phyloP scores from a whole-genome alignment of 1,140 invertebrate genomes.

The Meloidogyne hapla region DNA sequence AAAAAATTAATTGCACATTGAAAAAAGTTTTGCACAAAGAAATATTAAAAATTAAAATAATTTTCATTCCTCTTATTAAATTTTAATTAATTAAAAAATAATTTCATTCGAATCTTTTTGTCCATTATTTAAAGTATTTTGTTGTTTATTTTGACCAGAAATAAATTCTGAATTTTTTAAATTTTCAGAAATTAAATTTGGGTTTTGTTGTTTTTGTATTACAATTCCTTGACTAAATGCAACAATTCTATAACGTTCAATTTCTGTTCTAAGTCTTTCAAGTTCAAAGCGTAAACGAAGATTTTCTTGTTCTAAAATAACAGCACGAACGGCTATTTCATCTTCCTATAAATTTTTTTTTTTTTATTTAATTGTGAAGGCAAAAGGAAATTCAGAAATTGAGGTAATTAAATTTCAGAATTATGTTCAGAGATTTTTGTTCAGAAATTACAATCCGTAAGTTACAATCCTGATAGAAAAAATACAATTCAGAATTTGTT shows the following conservation, averaged over 20 bases:
- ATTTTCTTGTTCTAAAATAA: slow-evolving; percentile 81
- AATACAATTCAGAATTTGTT: no score
- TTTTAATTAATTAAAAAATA: no score
- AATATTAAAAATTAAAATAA: no score
- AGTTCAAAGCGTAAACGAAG: slow-evolving; percentile 71
- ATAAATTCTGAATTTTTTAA: not conserved
- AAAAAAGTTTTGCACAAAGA: no score
- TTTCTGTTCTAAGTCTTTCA: slow-evolving; percentile 70
- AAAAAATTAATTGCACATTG: no score
- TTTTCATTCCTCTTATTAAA: no score
- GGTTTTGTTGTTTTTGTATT: slow-evolving; percentile 11
- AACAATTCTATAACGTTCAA: slow-evolving; percentile 63
- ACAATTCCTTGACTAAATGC: slow-evolving; percentile 30
- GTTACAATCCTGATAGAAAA: no score
- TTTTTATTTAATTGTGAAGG: not conserved
- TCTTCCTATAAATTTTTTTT: slow-evolving; percentile 71
- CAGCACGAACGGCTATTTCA: slow-evolving; percentile 82
- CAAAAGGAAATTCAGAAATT: no score
- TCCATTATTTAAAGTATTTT: not conserved
- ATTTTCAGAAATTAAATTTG: not conserved
- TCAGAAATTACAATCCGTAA: no score
- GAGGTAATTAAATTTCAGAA: no score
- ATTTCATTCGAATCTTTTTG: not conserved
- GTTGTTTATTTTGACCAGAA: not conserved
- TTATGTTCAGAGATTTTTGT: no score